Conservation (phyloP, 2,888 invertebrate species). For the Xanthostigma xanthostigma region DNA sequence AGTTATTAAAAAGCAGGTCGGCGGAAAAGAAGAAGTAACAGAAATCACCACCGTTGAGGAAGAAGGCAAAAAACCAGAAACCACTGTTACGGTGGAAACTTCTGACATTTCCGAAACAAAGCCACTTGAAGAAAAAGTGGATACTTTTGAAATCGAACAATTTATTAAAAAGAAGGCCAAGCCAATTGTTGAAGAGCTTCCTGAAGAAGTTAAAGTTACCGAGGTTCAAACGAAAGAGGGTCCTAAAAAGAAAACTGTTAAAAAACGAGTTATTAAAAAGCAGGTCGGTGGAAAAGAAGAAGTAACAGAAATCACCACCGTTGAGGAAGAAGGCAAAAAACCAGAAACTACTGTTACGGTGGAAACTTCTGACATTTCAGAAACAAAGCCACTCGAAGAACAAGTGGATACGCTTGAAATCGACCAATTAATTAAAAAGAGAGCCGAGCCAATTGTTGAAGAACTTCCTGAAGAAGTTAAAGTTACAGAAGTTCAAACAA, state of each 20-base stretch:
- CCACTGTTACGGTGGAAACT: conserved; percentile 9
- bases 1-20: conserved; percentile 21
- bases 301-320: conserved; percentile 28
- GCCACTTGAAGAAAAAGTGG: conserved; percentile 13
- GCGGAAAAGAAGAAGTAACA: conserved; percentile 19
- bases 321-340: conserved; percentile 25
- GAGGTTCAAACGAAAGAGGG: conserved; percentile 14
- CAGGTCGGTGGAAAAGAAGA: conserved; percentile 20
- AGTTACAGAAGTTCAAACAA: conserved; percentile 15
- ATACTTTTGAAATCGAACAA: conserved; percentile 12
- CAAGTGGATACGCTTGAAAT: conserved; percentile 9
- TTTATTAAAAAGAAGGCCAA: background rate
- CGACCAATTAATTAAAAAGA: conserved; percentile 15
- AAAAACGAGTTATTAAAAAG: conserved; percentile 17
- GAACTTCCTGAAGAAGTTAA: conserved; percentile 29
- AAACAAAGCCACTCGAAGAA: conserved; percentile 19
- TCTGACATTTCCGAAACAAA: conserved; percentile 12
- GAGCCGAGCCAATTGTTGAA: conserved; percentile 37
- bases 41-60: conserved; percentile 28
- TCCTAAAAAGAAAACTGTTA: conserved; percentile 11
- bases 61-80: conserved; percentile 10
- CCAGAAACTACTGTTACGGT: conserved; percentile 24
- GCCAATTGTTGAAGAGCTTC: conserved; percentile 13
- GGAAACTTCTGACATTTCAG: conserved; percentile 21
- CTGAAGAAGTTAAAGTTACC: conserved; percentile 16